Conservation (phyloP, 2,888 invertebrate genomes). For the Cephus sareptanus region DNA sequence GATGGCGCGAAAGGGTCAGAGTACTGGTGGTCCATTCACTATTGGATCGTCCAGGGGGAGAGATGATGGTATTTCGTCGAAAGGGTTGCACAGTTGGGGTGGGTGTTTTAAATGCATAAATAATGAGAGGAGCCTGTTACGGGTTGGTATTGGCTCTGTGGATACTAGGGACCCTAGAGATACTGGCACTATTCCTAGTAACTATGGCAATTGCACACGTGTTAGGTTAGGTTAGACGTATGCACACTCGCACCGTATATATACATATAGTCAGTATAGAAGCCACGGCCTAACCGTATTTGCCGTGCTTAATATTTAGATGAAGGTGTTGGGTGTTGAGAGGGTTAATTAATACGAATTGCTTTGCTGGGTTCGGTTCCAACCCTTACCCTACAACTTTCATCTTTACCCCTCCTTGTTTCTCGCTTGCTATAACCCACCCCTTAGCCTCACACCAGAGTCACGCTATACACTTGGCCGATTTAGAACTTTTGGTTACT, state of each 20-base stretch:
- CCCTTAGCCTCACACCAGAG: conserved; percentile 23
- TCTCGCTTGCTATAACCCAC: background rate
- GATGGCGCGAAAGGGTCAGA: background rate
- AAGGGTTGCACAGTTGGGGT: conserved; percentile 39
- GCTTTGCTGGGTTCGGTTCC: conserved; percentile 32
- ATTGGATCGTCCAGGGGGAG: conserved; percentile 2
- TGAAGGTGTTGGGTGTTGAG: conserved; percentile 41
- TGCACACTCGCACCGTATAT: background rate
- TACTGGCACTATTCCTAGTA: background rate
- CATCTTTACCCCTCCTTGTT: background rate
- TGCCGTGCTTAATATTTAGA: conserved; percentile 40
- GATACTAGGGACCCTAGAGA: conserved; percentile 6
- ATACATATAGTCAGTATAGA: background rate
- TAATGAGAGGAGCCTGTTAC: conserved; percentile 42
- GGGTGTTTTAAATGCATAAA: conserved; percentile 55
- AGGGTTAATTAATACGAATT: conserved; percentile 57
- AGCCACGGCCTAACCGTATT: conserved; percentile 15
- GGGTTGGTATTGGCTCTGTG: conserved; percentile 29
- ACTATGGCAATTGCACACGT: background rate
- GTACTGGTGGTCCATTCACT: background rate
- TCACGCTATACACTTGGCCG: conserved; percentile 30
- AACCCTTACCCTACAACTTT: conserved; percentile 16
- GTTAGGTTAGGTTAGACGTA: conserved; percentile 8
- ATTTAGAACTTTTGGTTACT: background rate
- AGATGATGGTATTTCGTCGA: conserved; percentile 30